Evolutionary conservation across 2,113 vertebrate species (phyloP).

Genomic region (Procavia capensis): DNA sequence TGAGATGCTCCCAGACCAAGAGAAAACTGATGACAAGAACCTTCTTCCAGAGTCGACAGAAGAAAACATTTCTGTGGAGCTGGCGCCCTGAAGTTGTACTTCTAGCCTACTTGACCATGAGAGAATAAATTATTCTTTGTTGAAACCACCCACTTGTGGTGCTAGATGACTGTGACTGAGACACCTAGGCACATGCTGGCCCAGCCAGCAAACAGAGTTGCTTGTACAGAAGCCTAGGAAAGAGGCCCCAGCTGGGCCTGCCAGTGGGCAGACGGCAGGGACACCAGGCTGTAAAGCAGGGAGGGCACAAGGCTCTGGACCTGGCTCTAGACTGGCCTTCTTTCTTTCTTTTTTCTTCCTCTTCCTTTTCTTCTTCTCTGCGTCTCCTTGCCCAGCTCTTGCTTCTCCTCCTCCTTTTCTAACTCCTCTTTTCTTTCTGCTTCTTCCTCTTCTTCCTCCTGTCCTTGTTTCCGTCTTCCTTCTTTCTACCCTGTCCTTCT

Average conservation of each 20-base stretch:
- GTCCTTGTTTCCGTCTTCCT: background rate
- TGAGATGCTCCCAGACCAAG: too few species aligned
- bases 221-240: background rate
- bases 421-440: background rate
- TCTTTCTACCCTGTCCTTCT: background rate
- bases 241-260: background rate
- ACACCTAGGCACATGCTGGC: background rate
- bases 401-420: too few species aligned
- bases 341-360: background rate
- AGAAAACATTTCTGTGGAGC: too few species aligned
- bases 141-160: too few species aligned
- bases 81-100: too few species aligned
- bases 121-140: too few species aligned
- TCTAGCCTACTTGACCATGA: too few species aligned
- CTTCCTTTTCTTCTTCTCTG: too few species aligned
- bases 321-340: background rate
- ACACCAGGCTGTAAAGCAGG: background rate
- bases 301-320: background rate
- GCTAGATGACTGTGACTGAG: too few species aligned
- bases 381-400: background rate
- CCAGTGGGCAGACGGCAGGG: background rate
- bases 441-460: background rate
- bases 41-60: too few species aligned
- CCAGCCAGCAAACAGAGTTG: background rate
- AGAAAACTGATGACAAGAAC: too few species aligned